phyloP scores from a whole-genome alignment of 2,888 invertebrate genomes.

The Choristoneura rosaceana region DNA sequence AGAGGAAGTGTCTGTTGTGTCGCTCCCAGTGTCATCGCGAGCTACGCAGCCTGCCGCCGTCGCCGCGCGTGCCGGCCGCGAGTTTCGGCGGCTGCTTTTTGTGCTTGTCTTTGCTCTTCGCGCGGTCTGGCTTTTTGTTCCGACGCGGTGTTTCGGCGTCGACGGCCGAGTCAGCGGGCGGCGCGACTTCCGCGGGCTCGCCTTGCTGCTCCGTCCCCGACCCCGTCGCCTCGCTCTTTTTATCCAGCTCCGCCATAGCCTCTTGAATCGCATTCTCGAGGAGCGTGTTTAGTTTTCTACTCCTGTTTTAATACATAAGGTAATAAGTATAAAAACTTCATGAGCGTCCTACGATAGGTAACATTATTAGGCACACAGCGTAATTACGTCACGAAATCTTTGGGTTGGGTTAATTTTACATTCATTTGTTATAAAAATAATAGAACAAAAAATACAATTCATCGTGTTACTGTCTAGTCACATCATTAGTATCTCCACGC shows the following conservation, averaged over 20 bases:
- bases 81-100: constrained; percentile 60
- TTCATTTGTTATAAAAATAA: constrained; percentile 10
- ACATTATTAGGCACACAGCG: constrained; percentile 5
- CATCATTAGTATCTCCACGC: background rate
- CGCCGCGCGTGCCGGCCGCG: constrained; percentile 58
- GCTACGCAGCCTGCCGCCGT: constrained; percentile 80
- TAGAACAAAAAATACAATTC: background rate
- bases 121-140: constrained; percentile 50
- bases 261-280: constrained; percentile 97
- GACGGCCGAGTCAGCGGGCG: constrained; percentile 36
- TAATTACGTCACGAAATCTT: constrained; percentile 49
- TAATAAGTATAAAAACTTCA: background rate
- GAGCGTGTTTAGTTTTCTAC: constrained; percentile 96
- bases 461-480: background rate
- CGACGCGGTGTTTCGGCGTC: constrained; percentile 52
- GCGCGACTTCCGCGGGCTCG: constrained; percentile 22
- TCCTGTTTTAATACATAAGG: constrained; percentile 84
- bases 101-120: constrained; percentile 54
- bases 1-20: background rate
- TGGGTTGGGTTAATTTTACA: constrained; percentile 76
- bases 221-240: constrained; percentile 77
- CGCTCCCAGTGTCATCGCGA: constrained; percentile 70
- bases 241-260: constrained; percentile 95
- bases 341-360: background rate
- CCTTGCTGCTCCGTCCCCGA: constrained; percentile 32